Percentiles rank a stretch among this genome's conserved stretches.
Evolutionary conservation across 2,113 vertebrate genomes (phyloP).

Genomic region (Toxostoma redivivum): DNA sequence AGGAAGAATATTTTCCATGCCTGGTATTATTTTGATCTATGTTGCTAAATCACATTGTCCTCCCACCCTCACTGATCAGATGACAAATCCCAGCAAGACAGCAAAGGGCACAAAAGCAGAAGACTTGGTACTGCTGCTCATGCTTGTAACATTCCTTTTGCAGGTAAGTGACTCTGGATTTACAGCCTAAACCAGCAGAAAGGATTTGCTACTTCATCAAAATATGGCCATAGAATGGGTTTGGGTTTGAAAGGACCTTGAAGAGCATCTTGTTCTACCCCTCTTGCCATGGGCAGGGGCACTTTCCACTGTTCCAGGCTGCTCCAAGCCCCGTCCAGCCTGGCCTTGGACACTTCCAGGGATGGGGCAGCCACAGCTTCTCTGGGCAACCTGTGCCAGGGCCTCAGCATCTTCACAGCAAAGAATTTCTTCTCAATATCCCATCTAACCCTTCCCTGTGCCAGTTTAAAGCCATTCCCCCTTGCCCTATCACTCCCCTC

Average conservation of each 20-base stretch:
- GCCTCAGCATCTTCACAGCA: neutral
- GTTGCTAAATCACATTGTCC: neutral
- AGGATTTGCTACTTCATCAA: neutral
- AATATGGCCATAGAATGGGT: neutral
- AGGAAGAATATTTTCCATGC: neutral
- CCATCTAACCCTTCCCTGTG: neutral
- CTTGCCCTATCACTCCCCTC: neutral
- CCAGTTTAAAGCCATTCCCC: neutral
- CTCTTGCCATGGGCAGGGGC: neutral
- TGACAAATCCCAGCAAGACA: neutral
- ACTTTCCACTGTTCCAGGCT: neutral
- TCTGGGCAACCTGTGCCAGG: neutral
- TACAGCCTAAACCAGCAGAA: neutral
- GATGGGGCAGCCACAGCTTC: neutral
- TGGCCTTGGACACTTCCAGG: neutral
- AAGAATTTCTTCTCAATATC: neutral
- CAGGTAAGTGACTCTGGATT: neutral
- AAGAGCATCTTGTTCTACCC: neutral
- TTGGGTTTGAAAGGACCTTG: neutral
- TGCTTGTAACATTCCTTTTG: neutral
- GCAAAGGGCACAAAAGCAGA: neutral
- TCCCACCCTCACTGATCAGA: neutral
- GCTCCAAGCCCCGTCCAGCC: neutral
- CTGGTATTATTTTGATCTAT: neutral
- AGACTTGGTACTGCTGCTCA: neutral